Evolutionary conservation across 2,888 invertebrate genomes (phyloP), one percentile per base, ranked within the genome.

Genomic region (Macrosoma leucophasiata): DNA sequence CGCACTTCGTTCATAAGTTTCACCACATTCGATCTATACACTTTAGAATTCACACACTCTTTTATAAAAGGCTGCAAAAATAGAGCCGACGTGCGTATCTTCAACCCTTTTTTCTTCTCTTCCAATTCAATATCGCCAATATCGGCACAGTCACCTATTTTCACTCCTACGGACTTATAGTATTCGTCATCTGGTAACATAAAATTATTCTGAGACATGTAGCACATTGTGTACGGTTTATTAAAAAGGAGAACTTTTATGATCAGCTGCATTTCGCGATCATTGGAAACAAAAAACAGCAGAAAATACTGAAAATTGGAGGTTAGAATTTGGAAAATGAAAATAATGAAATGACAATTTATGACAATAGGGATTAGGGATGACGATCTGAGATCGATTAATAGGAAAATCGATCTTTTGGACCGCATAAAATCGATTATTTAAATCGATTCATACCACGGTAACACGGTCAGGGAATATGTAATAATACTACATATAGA

Each of bases 1-100:
- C 62, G 52, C 12, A 65, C 30, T 29, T 58, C 46, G 33, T 62
- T 60, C 19, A 79, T 55, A 60, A 74, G 42, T 15, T 44, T 43
- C 26, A 77, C 36, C 6, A 82, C 66, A 44, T 69, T 74, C 13
- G 23, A 43, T 48, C 79, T 67, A 42, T 71, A 84, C 1, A 58
- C 52, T 37, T 60, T 50, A 2, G 78, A 79, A 33, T 61, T 62
- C 13, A 67, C 36, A 45, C 77, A 77, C 38, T 67, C 74, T 36
- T 49, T 73, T 1, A 79, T 44, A 41, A 84, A 79, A 1, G 75
- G 67, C 27, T 71, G 64, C 7, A 81, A 50, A 45, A 79, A 79
- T 12, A 70, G 48, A 8, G 78, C 74, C 33, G 48, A 63, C 2
- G 66, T 52, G 13, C 50, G 62, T 10, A 62, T 40, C 35, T 54